Evolutionary conservation across 1,140 invertebrate species (phyloP).

Genomic region (Aethina tumida): DNA sequence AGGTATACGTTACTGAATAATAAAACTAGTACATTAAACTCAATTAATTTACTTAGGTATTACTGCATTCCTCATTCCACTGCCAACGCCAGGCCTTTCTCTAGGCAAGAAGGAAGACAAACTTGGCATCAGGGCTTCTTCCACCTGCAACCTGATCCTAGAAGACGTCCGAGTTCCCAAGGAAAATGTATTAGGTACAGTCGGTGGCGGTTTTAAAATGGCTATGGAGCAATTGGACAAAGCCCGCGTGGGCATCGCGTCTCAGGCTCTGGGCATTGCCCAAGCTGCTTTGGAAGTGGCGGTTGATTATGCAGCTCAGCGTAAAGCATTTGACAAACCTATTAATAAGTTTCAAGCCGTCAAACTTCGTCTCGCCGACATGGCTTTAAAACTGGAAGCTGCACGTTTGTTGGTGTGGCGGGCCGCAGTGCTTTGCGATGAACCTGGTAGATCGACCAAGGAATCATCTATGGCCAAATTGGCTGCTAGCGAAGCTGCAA

Average conservation of each 20-base stretch:
- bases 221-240: slow-evolving; percentile 71
- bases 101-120: slow-evolving; percentile 61
- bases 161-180: slow-evolving; percentile 60
- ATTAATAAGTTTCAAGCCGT: slow-evolving; percentile 71
- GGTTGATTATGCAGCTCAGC: slow-evolving; percentile 68
- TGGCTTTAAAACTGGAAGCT: slow-evolving; percentile 68
- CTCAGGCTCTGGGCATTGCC: slow-evolving; percentile 73
- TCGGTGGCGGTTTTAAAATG: slow-evolving; percentile 75
- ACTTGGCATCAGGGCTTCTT: slow-evolving; percentile 61
- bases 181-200: slow-evolving; percentile 48
- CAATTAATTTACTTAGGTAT: slow-evolving; percentile 31
- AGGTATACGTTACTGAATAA: slow-evolving; percentile 33
- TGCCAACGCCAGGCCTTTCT: slow-evolving; percentile 38
- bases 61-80: slow-evolving; percentile 33
- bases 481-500: slow-evolving; percentile 73
- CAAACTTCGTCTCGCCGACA: slow-evolving; percentile 71
- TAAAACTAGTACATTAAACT: slow-evolving; percentile 34
- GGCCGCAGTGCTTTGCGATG: slow-evolving; percentile 66
- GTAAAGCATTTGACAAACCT: slow-evolving; percentile 67
- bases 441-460: slow-evolving; percentile 43
- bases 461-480: slow-evolving; percentile 89
- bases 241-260: slow-evolving; percentile 74
- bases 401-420: slow-evolving; percentile 73
- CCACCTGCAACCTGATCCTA: slow-evolving; percentile 65
- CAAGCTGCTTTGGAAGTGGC: slow-evolving; percentile 80